Evolutionary conservation across 2,888 invertebrate species (phyloP).

Genomic region (Hirtodrosophila cameraria): DNA sequence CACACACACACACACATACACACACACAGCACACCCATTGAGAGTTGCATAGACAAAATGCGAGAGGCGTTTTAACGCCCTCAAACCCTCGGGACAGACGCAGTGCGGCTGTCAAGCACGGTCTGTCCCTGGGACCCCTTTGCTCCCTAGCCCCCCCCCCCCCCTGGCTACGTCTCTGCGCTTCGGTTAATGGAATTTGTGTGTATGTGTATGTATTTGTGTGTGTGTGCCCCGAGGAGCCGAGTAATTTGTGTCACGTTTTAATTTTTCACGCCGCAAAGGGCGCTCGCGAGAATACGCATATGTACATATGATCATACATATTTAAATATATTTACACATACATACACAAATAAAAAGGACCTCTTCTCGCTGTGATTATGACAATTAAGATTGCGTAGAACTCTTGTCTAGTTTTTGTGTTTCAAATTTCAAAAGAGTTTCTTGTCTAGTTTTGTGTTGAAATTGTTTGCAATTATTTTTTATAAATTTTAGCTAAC

Average conservation of each 20-base stretch:
- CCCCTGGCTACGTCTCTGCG: conserved; percentile 3
- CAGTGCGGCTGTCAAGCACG: conserved; percentile 57
- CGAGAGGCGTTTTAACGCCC: conserved; percentile 43
- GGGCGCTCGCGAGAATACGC: conserved; percentile 29
- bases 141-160: conserved; percentile 12
- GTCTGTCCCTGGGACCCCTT: background rate
- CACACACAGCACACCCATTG: conserved; percentile 5
- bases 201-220: conserved; percentile 9
- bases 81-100: conserved; percentile 60
- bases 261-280: conserved; percentile 73
- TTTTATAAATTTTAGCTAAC: background rate
- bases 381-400: conserved; percentile 68
- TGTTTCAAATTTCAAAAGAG: conserved; percentile 27
- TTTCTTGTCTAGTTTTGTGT: conserved; percentile 25
- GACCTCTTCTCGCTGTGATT: conserved; percentile 53
- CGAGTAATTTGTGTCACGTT: conserved; percentile 74
- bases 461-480: conserved; percentile 15
- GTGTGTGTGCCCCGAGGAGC: conserved; percentile 38
- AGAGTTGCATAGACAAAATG: conserved; percentile 27
- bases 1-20: conserved; percentile 16
- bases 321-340: background rate
- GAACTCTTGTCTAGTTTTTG: conserved; percentile 44
- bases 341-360: background rate
- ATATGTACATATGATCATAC: background rate
- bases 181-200: conserved; percentile 58